Evolutionary conservation across 2,797 vertebrate genomes (phyloP), one percentile per base, ranked within the genome.

Genomic region (Podarcis lilfordi): DNA sequence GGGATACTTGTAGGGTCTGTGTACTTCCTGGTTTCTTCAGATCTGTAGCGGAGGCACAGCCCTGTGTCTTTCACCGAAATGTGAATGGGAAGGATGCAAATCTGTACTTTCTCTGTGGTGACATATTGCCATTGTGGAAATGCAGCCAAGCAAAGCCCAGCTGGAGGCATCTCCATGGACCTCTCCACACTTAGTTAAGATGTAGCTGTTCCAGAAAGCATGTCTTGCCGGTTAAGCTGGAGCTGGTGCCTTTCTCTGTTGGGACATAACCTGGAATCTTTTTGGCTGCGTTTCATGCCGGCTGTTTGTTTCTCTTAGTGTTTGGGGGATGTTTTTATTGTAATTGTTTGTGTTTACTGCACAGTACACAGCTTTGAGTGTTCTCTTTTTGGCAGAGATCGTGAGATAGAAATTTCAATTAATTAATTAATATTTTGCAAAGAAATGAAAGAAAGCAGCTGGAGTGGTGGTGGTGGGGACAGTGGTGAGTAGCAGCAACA

Each of bases 371-470:
- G 32, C 23, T 35, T 64, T 61, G 10, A 81, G 59, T 64, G 32
- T 8, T 23, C 25, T 66, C 21, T 37, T 37, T 64, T 81, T 81
- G 55, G 80, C 59, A 81, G 80, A 27, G 8, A 23, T 6, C 3
- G 25, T 3, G 23, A 15, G 32, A 81, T 37, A 80, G 35, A 81
- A 32, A 81, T 66, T 66, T 64, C 59, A 81, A 37, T 81, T 55
- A 55, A 37, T 81, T 61, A 80, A 80, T 80, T 64, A 81, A 81
- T 81, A 40, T 81, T 40, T 81, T 59, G 80, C 59, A 81, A 23
- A 27, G 59, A 66, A 81, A 27, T 37, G 32, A 64, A 23, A 64
- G 21, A 29, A 64, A 64, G 10, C 21, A 81, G 55, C 59, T 81
- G 59, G 13, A 4, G 37, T 35, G 43, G n/a, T 4, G 11, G 45